phyloP scores from a whole-genome alignment of 2,113 vertebrate genomes.

The Heloderma charlesbogerti region DNA sequence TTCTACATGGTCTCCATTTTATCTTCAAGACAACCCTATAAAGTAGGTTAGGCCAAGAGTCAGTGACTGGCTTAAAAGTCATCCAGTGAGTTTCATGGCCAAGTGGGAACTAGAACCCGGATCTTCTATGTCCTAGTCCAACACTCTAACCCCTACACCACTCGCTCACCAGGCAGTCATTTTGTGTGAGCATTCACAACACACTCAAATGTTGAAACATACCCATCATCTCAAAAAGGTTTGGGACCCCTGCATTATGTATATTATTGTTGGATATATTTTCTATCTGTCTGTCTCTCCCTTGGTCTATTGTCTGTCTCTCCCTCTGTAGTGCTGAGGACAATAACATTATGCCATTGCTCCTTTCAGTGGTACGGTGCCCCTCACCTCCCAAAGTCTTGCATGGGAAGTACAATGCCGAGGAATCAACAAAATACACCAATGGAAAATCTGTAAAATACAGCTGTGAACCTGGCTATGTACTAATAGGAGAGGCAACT shows the following conservation, averaged over 20 bases:
- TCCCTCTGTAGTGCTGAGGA: neutral
- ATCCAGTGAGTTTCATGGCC: no score
- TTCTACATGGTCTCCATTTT: no score
- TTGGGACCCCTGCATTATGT: neutral
- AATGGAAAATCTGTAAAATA: slow-evolving; percentile 51
- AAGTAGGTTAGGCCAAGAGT: no score
- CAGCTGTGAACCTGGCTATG: slow-evolving; percentile 62
- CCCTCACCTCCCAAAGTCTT: slow-evolving; percentile 42
- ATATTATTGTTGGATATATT: rapidly evolving
- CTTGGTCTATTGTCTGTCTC: neutral
- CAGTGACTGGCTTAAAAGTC: no score
- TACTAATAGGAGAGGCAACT: slow-evolving; percentile 35
- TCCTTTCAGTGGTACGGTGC: neutral
- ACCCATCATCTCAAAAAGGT: no score
- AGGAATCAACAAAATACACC: slow-evolving; percentile 25
- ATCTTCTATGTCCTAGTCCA: no score
- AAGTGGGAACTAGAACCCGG: no score
- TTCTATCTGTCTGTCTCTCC: neutral
- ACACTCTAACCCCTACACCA: no score
- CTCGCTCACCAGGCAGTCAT: no score
- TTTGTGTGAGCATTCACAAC: no score
- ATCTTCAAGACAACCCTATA: no score
- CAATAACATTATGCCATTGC: neutral
- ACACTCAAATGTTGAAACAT: no score
- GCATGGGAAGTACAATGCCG: neutral